phyloP scores from a whole-genome alignment of 2,888 invertebrate species.

The Rotaria macrura region DNA sequence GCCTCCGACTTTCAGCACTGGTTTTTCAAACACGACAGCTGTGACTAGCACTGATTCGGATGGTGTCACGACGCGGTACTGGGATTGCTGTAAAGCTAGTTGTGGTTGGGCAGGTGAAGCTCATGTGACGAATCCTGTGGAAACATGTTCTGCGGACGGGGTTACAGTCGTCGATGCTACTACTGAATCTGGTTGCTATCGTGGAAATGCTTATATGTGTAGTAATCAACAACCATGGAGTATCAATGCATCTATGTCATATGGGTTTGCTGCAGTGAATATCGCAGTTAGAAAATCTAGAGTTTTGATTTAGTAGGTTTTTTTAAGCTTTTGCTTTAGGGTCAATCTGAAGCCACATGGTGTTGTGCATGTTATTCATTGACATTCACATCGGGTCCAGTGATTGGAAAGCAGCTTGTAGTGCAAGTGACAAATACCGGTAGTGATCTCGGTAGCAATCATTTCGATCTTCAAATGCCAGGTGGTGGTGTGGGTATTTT shows the following conservation, averaged over 20 bases:
- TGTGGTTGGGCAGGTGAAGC: conserved; percentile 35
- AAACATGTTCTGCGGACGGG: neutral
- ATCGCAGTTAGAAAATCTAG: neutral
- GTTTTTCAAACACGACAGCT: neutral
- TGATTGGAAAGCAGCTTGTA: conserved; percentile 29
- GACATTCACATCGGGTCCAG: conserved; percentile 29
- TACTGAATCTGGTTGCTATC: conserved; percentile 30
- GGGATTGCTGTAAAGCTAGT: conserved; percentile 35
- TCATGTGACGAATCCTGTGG: neutral
- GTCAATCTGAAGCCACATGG: neutral
- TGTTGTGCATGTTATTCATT: conserved; percentile 34
- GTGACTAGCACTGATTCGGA: rapidly evolving
- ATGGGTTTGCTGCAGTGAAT: conserved; percentile 35
- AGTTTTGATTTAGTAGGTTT: neutral
- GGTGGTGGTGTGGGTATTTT: conserved; percentile 35
- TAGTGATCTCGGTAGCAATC: conserved; percentile 31
- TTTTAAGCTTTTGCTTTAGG: neutral
- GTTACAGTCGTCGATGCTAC: neutral
- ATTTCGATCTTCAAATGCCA: conserved; percentile 35
- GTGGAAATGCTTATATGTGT: conserved; percentile 29
- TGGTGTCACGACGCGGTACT: conserved; percentile 35
- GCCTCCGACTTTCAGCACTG: too few relatives aligned
- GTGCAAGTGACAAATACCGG: conserved; percentile 36
- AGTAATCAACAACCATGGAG: conserved; percentile 34
- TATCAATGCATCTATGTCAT: conserved; percentile 28